phyloP scores from a whole-genome alignment of 1,140 invertebrate species.

The Heliconius congener region DNA sequence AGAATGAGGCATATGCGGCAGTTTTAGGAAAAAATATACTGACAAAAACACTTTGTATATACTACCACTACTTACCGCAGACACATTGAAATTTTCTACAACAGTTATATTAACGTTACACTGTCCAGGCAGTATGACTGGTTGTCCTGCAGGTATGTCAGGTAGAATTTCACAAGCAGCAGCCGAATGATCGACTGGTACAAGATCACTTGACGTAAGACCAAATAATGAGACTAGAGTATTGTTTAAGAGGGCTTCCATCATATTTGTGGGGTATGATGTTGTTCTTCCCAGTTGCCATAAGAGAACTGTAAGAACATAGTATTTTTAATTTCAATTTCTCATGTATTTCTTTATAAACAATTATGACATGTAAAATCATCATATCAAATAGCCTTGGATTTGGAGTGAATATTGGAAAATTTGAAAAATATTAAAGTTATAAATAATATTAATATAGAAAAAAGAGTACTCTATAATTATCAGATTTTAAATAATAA shows the following conservation, averaged over 20 bases:
- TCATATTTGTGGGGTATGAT: conserved; percentile 40
- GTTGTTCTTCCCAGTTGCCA: conserved; percentile 53
- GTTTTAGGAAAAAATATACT: too few relatives aligned
- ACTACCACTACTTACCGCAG: conserved; percentile 49
- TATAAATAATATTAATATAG: too few relatives aligned
- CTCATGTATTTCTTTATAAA: background rate
- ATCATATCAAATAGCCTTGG: too few relatives aligned
- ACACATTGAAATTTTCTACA: conserved; percentile 56
- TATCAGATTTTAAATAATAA: too few relatives aligned
- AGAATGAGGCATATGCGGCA: too few relatives aligned
- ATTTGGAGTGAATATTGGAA: too few relatives aligned
- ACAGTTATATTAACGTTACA: conserved; percentile 60
- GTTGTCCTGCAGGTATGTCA: conserved; percentile 48
- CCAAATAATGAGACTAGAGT: conserved; percentile 42
- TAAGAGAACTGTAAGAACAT: conserved; percentile 53
- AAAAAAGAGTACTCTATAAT: too few relatives aligned
- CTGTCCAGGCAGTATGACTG: conserved; percentile 61
- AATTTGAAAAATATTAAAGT: too few relatives aligned
- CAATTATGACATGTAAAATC: too few relatives aligned
- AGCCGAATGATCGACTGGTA: conserved; percentile 46
- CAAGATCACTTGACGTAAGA: conserved; percentile 41
- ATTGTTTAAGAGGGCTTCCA: conserved; percentile 47
- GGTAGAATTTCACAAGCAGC: conserved; percentile 54
- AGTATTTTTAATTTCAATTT: background rate
- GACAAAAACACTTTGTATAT: background rate